Base-by-base conservation (phyloP, 2,113 vertebrate genomes). In the Neomonachus schauinslandi region DNA sequence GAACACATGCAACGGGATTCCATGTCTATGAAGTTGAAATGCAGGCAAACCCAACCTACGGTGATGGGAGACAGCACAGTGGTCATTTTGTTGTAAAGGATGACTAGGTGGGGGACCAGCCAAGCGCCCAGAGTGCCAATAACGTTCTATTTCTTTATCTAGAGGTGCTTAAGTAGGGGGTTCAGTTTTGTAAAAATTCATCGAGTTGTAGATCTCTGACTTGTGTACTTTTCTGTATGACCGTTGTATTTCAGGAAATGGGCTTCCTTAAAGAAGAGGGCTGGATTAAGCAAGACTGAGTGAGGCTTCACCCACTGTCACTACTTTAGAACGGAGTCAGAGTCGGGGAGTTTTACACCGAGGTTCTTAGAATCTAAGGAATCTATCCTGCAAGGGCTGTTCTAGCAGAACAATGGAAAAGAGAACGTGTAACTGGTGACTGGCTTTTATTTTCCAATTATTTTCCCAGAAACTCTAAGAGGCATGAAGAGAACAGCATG, bases 381-480 rank as follows among this genome's bases (percentile, higher is more conserved):
- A 76, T 22, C 36, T 69, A 1, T 8, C 49, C 42, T 46, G 18
- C 53, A 14, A 67, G 39, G 76, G 31, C 55, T 72, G 51, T 26
- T 49, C 36, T 33, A 65, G 49, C 28, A 18, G 13, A 28, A 21
- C 9, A 1, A 0, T 46, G 28, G 49, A 90, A 46, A 77, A 71
- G 53, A 72, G 65, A 22, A 67, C 1, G 21, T 51, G 24, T 16
- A 74, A 42, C 31, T 28, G 65, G 36, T 19, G 16, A 24, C 16
- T 69, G 42, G 67, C 59, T 94, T 82, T 91, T 76, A 55, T 76
- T 77, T 82, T 76, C 87, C 51, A 53, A 87, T n/a, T 39, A 89
- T 86, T 36, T 71, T 89, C 71, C 82, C 63, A 65, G 31, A 90
- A 72, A 95, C 36, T 55, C 6, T 46, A 89, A 80, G 33, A 36